These are phyloP conservation scores for Canis aureus DNA, from an alignment of 2,113 vertebrate species.

Conservation along the genomic window DNA sequence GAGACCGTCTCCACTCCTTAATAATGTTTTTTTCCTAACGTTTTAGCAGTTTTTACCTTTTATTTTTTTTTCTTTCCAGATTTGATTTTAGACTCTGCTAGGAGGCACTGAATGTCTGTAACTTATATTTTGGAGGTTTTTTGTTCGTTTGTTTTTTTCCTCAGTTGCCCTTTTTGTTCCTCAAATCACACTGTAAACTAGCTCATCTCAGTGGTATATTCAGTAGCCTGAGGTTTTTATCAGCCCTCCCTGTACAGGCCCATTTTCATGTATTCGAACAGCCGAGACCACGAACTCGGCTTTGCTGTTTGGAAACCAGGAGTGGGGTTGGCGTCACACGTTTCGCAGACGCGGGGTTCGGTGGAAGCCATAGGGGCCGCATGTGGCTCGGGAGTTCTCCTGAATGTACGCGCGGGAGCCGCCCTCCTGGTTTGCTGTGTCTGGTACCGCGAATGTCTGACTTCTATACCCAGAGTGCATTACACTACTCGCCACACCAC, in stretches of 20 bases:
- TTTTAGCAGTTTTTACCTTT: slow-evolving; percentile 65
- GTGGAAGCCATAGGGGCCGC: slow-evolving; percentile 79
- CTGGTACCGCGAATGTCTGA: slow-evolving; percentile 80
- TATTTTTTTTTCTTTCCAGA: slow-evolving; percentile 33
- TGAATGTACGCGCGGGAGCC: slow-evolving; percentile 81
- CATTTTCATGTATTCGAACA: background rate
- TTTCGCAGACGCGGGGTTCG: slow-evolving; percentile 67
- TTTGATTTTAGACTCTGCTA: slow-evolving; percentile 79
- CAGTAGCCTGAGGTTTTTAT: slow-evolving; percentile 53
- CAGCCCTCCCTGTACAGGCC: slow-evolving; percentile 34
- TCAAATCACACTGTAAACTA: slow-evolving; percentile 83
- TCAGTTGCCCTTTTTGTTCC: slow-evolving; percentile 60
- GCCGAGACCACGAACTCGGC: background rate
- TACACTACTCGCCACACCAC: slow-evolving; percentile 81
- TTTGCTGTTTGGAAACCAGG: slow-evolving; percentile 39
- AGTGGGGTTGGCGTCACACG: slow-evolving; percentile 34
- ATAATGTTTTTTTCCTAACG: slow-evolving; percentile 57
- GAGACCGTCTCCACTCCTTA: slow-evolving; percentile 76
- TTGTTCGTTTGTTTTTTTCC: background rate
- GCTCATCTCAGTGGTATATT: slow-evolving; percentile 80
- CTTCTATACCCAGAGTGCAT: slow-evolving; percentile 84
- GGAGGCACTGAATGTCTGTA: slow-evolving; percentile 82
- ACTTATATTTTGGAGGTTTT: slow-evolving; percentile 68
- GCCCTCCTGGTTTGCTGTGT: slow-evolving; percentile 74
- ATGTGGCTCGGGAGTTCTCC: slow-evolving; percentile 79